phyloP scores from a whole-genome alignment of 2,797 vertebrate genomes.

The Bufotes viridis region DNA sequence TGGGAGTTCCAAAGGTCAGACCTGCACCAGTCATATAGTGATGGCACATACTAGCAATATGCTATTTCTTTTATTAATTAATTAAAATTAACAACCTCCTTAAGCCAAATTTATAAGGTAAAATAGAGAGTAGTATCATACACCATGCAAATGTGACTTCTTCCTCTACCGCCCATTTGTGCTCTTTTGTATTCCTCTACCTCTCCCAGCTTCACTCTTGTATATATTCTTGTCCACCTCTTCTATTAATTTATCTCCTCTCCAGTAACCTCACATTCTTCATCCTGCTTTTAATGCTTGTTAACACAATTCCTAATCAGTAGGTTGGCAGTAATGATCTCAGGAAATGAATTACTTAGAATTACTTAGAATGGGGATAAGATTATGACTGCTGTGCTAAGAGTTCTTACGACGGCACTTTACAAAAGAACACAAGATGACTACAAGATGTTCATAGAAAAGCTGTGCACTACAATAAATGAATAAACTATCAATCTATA shows the following conservation, averaged over 20 bases:
- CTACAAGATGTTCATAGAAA: background rate
- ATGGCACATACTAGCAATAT: too few relatives aligned
- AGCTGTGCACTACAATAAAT: background rate
- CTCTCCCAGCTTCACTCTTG: background rate
- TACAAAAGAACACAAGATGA: slow-evolving; percentile 4
- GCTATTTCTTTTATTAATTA: background rate
- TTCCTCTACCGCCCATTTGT: background rate
- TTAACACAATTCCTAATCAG: slow-evolving; percentile 54
- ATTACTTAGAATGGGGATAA: slow-evolving; percentile 40
- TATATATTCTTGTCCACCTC: slow-evolving; percentile 23
- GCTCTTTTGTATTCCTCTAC: slow-evolving; percentile 12
- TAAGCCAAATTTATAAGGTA: background rate
- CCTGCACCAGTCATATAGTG: too few relatives aligned
- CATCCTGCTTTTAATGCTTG: slow-evolving; percentile 44
- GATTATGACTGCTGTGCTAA: slow-evolving; percentile 25
- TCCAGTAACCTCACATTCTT: slow-evolving; percentile 40
- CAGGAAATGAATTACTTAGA: slow-evolving; percentile 51
- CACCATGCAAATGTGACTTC: background rate
- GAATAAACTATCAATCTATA: background rate
- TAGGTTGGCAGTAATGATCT: slow-evolving; percentile 45
- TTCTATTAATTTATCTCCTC: slow-evolving; percentile 44
- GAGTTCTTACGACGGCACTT: slow-evolving; percentile 23
- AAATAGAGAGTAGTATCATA: background rate
- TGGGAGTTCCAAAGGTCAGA: too few relatives aligned
- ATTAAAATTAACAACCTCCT: background rate